Evolutionary conservation across 2,797 vertebrate species (phyloP).

Genomic region (Amniataba percoides): DNA sequence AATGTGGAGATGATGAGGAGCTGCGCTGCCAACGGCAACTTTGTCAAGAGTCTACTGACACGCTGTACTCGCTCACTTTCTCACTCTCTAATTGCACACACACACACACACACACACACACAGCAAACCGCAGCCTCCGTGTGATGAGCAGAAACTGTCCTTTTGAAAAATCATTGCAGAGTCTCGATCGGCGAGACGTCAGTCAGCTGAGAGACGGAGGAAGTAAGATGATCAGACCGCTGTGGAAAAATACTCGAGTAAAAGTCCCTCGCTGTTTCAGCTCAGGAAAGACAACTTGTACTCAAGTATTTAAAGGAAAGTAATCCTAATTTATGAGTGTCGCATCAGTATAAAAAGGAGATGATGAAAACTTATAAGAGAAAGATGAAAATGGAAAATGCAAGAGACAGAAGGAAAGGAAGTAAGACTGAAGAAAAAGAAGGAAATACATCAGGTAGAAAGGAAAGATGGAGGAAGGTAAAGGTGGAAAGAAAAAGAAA

Average conservation of each 20-base stretch:
- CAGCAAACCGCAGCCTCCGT: conserved; percentile 7
- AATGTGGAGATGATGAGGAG: conserved; percentile 76
- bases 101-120: conserved; percentile 8
- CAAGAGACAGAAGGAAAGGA: background rate
- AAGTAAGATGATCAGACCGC: background rate
- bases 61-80: conserved; percentile 47
- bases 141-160: conserved; percentile 39
- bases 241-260: background rate
- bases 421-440: no score
- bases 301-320: background rate
- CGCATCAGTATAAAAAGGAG: background rate
- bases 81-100: conserved; percentile 61
- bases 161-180: conserved; percentile 49
- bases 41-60: conserved; percentile 69
- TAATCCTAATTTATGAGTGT: background rate
- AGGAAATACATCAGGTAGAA: background rate
- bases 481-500: background rate
- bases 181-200: conserved; percentile 10
- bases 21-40: conserved; percentile 68
- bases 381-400: background rate
- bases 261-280: background rate
- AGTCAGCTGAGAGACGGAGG: conserved; percentile 1
- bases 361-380: background rate
- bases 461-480: background rate
- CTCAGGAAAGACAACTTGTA: background rate